Evolutionary conservation across 2,113 vertebrate species (phyloP).

Genomic region (Prinia subflava): DNA sequence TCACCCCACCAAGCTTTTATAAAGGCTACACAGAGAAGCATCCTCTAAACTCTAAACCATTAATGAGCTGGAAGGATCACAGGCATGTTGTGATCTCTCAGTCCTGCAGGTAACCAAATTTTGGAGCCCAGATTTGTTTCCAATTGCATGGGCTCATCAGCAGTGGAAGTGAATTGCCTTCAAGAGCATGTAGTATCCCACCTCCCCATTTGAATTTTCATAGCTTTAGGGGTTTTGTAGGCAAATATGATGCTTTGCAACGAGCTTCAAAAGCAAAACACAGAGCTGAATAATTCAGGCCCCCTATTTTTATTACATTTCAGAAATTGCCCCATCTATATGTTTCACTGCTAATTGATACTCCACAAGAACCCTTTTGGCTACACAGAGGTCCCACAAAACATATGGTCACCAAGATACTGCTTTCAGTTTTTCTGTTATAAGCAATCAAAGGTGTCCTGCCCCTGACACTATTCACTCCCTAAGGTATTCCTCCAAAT

Average conservation of each 20-base stretch:
- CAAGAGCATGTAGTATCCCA: neutral
- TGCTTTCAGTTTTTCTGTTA: neutral
- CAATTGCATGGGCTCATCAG: neutral
- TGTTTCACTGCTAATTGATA: neutral
- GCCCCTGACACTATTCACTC: neutral
- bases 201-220: neutral
- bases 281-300: neutral
- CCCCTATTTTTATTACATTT: neutral
- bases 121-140: neutral
- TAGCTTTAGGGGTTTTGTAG: neutral
- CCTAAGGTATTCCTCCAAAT: neutral
- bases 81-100: neutral
- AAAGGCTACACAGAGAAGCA: neutral
- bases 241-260: neutral
- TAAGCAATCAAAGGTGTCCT: neutral
- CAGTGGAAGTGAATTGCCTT: neutral
- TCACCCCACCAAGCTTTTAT: neutral
- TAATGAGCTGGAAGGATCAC: neutral
- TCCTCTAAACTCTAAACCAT: neutral
- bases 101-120: neutral
- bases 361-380: neutral
- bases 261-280: neutral
- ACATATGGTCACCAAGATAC: neutral
- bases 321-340: neutral
- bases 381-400: neutral